Evolutionary conservation across 2,888 invertebrate genomes (phyloP).

Genomic region (Ariolimax columbianus): DNA sequence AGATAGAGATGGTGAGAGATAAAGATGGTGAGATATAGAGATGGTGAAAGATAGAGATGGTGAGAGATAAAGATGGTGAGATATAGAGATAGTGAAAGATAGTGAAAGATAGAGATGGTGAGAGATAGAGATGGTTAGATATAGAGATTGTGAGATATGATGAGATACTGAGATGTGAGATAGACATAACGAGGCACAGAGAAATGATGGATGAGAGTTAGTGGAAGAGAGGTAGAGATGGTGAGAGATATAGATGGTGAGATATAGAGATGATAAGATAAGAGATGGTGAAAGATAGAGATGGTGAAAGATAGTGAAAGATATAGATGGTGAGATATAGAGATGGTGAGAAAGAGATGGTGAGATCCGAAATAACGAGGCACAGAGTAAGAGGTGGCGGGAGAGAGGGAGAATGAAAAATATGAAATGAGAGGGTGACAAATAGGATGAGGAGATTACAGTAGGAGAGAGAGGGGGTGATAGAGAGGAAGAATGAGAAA

Average conservation of each 20-base stretch:
- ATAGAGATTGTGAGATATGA: no score
- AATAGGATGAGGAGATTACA: constrained; percentile 1
- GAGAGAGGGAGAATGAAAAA: constrained; percentile 30
- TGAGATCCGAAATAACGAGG: not conserved
- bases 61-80: not conserved
- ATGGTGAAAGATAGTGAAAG: constrained; percentile 13
- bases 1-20: not conserved
- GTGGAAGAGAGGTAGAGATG: not conserved
- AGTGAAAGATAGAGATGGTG: no score
- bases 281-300: no score
- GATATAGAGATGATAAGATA: not conserved
- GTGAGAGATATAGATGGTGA: not conserved
- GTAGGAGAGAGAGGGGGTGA: constrained; percentile 14
- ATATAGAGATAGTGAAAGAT: no score
- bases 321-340: no score
- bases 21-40: not conserved
- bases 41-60: not conserved
- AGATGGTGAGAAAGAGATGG: not conserved
- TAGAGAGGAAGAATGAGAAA: constrained; percentile 21
- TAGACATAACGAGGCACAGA: no score
- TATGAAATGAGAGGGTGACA: constrained; percentile 12
- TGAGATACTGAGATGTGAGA: no score
- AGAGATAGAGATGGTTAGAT: not conserved
- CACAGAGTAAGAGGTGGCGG: not conserved
- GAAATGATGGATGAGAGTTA: no score